phyloP scores from a whole-genome alignment of 2,797 vertebrate species.

The Mionectes olivaceus region DNA sequence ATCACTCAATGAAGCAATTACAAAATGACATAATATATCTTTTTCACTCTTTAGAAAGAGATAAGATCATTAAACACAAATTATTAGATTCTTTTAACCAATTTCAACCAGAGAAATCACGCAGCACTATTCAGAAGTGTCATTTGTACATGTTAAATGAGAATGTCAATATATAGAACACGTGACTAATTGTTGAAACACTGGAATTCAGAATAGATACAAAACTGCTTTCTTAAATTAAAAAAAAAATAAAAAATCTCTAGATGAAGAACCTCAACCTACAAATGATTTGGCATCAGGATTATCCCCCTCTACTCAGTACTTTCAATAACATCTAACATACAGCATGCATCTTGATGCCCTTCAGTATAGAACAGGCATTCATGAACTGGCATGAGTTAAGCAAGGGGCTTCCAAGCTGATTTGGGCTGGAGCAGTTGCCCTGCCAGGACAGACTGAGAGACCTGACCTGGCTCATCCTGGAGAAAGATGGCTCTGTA shows the following conservation, averaged over 20 bases:
- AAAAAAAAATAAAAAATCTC: background rate
- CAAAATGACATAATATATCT: background rate
- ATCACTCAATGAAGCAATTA: background rate
- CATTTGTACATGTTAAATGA: background rate
- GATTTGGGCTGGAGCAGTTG: background rate
- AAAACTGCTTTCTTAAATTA: background rate
- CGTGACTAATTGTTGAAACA: background rate
- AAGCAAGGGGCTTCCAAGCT: fast-evolving
- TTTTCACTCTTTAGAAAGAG: background rate
- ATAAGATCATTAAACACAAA: background rate
- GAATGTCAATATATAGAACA: background rate
- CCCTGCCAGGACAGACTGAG: background rate
- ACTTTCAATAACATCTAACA: background rate
- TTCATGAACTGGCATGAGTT: background rate
- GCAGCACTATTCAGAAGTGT: background rate
- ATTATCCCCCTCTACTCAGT: background rate
- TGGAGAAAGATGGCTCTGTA: background rate
- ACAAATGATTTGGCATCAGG: background rate
- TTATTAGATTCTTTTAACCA: background rate
- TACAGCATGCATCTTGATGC: fast-evolving
- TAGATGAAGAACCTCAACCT: background rate
- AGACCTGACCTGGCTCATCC: background rate
- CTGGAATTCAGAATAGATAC: background rate
- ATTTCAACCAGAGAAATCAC: background rate
- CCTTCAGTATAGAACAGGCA: background rate